Evolutionary conservation across 2,797 vertebrate genomes (phyloP), one percentile per base, ranked within the genome.

Genomic region (Typhlichthys eigenmanni): DNA sequence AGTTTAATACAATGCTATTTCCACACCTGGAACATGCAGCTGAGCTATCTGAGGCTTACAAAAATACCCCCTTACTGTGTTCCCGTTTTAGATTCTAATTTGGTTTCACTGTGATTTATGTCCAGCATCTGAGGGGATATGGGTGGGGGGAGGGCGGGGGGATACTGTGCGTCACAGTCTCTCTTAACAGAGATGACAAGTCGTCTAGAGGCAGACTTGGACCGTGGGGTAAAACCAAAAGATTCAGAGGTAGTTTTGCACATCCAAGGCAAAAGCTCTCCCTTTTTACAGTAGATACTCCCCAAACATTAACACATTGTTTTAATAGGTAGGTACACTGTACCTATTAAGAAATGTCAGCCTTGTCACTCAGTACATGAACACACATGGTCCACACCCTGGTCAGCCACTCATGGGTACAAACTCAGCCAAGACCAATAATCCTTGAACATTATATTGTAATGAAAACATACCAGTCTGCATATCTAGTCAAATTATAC

Each of bases 81-180:
- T 88, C 85, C 86, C 81, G 86, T 80, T 88, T 87, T 82, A 83
- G 82, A 87, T 87, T 89, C 90, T 88, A 90, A 90, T 90, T 90
- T 79, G 71, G 88, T 79, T 79, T 80, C 19, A 38, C 85, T 58
- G 64, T 89, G 88, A 91, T 91, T 90, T 89, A 90, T 91, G 86
- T 74, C 84, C 80, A 47, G 46, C 75, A 82, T 88, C 79, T 84
- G 78, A 83, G 72, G 69, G 69, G 78, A 74, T 78, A 69, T 68
- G 34, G 14, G 38, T 9, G 48, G 55, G 29, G 55, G 58, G 32
- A 45, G 34, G 14, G 38, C 8, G 48, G 55, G 29, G 55, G 58
- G 32, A 45, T 12, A 2, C 29, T 17, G 68, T 88, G 88, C 75
- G 81, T 91, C 90, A 89, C 72, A 67, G 79, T 77, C 64, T 4